A percentile compares a stretch with the other conserved stretches of the same genome.
Conservation (phyloP, 2,888 invertebrate genomes). For the Drosophila percnosoma region DNA sequence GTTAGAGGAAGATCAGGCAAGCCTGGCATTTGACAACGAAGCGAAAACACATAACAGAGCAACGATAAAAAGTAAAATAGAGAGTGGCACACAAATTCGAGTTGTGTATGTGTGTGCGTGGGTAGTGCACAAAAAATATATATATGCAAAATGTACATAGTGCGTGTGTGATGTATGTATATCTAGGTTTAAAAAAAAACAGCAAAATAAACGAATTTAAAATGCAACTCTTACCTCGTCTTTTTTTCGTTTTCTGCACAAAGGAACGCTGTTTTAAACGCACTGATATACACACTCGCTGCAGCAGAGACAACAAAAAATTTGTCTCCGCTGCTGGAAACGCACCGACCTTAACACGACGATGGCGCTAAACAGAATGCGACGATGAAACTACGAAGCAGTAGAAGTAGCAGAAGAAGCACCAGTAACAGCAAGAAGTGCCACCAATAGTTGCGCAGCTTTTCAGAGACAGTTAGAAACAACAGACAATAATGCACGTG, state of each 20-base stretch:
- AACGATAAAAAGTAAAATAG: slow-evolving; percentile 55
- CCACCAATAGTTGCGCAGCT: too few species aligned
- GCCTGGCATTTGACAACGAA: slow-evolving; percentile 20
- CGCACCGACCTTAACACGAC: slow-evolving; percentile 30
- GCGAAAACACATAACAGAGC: slow-evolving; percentile 45
- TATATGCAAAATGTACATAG: slow-evolving; percentile 25
- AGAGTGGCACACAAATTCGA: slow-evolving; percentile 38
- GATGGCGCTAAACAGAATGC: too few species aligned
- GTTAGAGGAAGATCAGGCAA: background rate
- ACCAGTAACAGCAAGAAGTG: too few species aligned
- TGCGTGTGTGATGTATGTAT: slow-evolving; percentile 14
- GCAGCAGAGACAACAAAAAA: slow-evolving; percentile 34
- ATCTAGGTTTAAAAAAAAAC: slow-evolving; percentile 12
- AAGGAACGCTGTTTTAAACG: slow-evolving; percentile 3
- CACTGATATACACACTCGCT: slow-evolving; percentile 23
- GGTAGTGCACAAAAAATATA: slow-evolving; percentile 1
- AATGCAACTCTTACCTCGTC: slow-evolving; percentile 66
- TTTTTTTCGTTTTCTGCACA: slow-evolving; percentile 25
- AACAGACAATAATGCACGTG: too few species aligned
- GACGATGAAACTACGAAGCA: too few species aligned
- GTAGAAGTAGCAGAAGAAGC: too few species aligned
- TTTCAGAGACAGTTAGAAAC: too few species aligned
- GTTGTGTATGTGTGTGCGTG: slow-evolving; percentile 1
- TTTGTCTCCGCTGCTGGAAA: slow-evolving; percentile 43
- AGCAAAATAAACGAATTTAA: slow-evolving; percentile 31